Evolutionary conservation across 1,140 invertebrate species (phyloP).

Genomic region (Meloidogyne exigua): DNA sequence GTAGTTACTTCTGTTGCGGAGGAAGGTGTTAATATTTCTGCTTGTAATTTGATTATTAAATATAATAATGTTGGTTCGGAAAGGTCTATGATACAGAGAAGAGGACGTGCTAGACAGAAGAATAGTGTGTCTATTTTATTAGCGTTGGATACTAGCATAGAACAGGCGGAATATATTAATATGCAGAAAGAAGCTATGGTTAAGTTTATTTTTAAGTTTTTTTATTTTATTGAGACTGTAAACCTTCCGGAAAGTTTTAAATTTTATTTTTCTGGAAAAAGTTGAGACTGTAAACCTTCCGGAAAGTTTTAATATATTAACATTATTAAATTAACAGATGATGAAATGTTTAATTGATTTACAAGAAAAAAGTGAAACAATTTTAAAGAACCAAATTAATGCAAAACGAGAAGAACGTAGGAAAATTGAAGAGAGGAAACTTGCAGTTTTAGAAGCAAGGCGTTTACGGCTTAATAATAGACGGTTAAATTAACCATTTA

Average conservation of each 20-base stretch:
- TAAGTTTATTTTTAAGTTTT: too few relatives aligned
- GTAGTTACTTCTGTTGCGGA: slow-evolving; percentile 65
- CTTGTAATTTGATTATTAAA: slow-evolving; percentile 65
- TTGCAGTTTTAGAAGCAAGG: background rate
- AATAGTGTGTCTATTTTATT: slow-evolving; percentile 39
- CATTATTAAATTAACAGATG: slow-evolving; percentile 9
- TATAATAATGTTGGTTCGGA: slow-evolving; percentile 65
- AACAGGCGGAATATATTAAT: slow-evolving; percentile 45
- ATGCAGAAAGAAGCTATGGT: slow-evolving; percentile 45
- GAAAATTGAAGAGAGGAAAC: slow-evolving; percentile 13
- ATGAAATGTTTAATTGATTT: slow-evolving; percentile 29
- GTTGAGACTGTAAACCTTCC: too few relatives aligned
- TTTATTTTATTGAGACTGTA: too few relatives aligned
- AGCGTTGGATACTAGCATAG: slow-evolving; percentile 36
- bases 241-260: too few relatives aligned
- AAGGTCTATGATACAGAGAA: slow-evolving; percentile 64
- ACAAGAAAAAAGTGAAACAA: slow-evolving; percentile 21
- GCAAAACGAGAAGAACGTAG: background rate
- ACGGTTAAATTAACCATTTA: background rate
- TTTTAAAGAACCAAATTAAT: slow-evolving; percentile 7
- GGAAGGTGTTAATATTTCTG: slow-evolving; percentile 64
- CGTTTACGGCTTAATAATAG: background rate
- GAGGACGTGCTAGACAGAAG: slow-evolving; percentile 57
- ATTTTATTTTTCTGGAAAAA: too few relatives aligned
- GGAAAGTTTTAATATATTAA: too few relatives aligned